Base-by-base conservation (phyloP, 2,888 invertebrate species). In the Cephalotes varians region DNA sequence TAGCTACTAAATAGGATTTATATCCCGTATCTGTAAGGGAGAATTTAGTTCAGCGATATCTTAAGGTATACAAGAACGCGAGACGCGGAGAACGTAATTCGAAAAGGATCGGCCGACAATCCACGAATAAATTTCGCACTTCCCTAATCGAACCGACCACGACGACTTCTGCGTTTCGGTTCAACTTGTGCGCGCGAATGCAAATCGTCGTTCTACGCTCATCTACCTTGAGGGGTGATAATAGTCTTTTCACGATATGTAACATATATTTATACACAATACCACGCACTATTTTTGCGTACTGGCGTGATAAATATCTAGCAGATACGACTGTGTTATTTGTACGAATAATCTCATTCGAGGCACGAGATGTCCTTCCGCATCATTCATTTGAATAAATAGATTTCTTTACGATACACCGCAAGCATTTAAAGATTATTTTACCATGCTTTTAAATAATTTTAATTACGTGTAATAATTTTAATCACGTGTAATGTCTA, bases 171-270 rank as follows among this genome's bases (percentile, higher is more conserved):
- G 56, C 37, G 28, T 77, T 77, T 69, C 56, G 69, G 56, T 69
- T 77, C 31, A 77, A 51, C 69, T 4, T 47, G n/a, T 77, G 44
- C 64, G 62, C 64, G 64, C 56, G 44, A 67, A 77, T 67, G 76
- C 76, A 65, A 77, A 77, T 77, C 67, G 67, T 77, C 54, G 56
- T 77, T 77, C 56, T 69, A 77, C 69, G 67, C 69, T 77, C 77
- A 77, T 77, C 77, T 77, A 56, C 31, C 44, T 77, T 25, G 21
- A 77, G 31, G 54, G 56, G 77, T 77, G 69, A 77, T 69, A 77
- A 77, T 77, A 77, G 56, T 77, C 56, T 77, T 65, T 65, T 77
- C 77, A 44, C 9, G 6, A 76, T 67, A 77, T 77, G 56, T 65
- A 51, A 69, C 28, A 37, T 54, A 65, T 40, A 65, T 40, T 54